Evolutionary conservation across 1,140 invertebrate species (phyloP), one percentile per base, ranked within the genome.

Genomic region (Formica exsecta): DNA sequence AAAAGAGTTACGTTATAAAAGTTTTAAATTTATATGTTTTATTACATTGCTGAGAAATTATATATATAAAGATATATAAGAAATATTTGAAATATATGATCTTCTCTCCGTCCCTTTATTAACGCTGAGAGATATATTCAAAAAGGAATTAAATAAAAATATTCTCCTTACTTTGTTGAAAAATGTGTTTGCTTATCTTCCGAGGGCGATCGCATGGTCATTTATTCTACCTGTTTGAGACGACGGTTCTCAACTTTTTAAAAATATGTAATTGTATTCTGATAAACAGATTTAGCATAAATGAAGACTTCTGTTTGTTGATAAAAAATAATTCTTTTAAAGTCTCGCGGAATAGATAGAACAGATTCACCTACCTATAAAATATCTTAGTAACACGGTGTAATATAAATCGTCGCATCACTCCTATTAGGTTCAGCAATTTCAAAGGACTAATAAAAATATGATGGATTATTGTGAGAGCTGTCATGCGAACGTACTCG

Each of bases 231-330:
- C 77, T 70, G 77, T 70, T 80, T 70, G 77, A 57, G 65, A 5
- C 77, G 48, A 41, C 32, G 77, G 77, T 68, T 70, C 77, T 80
- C 77, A 80, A 80, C 77, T 80, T 80, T 80, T 80, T 70, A 16
- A 70, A 80, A 68, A 16, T 22, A 36, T 38, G 19, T 57, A 44
- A 41, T 70, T 44, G 57, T 70, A 70, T 70, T 29, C 22, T 22
- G 48, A 8, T 13, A 54, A 65, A 25, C 19, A 68, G 16, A 5
- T 32, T 68, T 64, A n/a, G 32, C 13, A 38, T 9, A 32, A 7
- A 66, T 70, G 4, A n/a, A 16, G 9, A 57, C 57, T 41, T 2
- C 19, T 59, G 51, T 57, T 70, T 68, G 16, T 70, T 29, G 51
- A 80, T n/a, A 57, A n/a, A 36, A 7, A 77, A 51, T 22, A 3